These are phyloP conservation scores for Caradrina clavipalpis DNA, from an alignment of 2,888 invertebrate genomes.

Conservation along the genomic window DNA sequence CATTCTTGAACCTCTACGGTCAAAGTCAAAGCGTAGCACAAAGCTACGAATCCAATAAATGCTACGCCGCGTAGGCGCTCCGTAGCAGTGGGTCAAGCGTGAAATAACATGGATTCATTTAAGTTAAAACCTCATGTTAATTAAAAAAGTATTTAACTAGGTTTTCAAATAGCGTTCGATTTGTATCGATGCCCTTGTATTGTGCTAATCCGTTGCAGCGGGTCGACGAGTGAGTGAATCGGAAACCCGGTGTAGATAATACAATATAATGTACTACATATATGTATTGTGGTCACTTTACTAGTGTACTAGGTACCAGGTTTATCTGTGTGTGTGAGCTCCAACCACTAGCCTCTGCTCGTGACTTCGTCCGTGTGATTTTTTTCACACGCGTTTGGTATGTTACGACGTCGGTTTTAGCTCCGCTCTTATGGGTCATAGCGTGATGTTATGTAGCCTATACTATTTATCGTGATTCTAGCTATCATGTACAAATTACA, in stretches of 20 bases:
- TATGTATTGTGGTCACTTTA: neutral
- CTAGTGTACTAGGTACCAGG: no score
- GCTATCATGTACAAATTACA: no score
- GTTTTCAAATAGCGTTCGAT: constrained; percentile 12
- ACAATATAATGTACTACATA: neutral
- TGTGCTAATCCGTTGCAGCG: constrained; percentile 36
- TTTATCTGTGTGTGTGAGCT: no score
- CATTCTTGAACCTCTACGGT: constrained; percentile 7
- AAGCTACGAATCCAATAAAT: constrained; percentile 37
- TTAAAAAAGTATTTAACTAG: constrained; percentile 15
- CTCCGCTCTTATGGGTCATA: no score
- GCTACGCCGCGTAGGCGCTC: constrained; percentile 41
- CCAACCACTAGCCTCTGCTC: neutral
- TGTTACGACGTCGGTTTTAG: no score
- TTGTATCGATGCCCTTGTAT: constrained; percentile 4
- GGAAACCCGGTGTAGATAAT: constrained; percentile 9
- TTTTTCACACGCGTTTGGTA: no score
- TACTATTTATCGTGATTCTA: no score
- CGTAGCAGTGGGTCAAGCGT: constrained; percentile 30
- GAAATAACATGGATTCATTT: constrained; percentile 18
- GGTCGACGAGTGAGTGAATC: constrained; percentile 28
- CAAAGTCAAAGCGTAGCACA: constrained; percentile 25
- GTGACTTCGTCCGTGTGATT: no score
- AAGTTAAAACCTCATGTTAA: constrained; percentile 6
- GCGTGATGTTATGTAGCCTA: no score